Evolutionary conservation across 2,888 invertebrate species (phyloP), one percentile per base, ranked within the genome.

Genomic region (Chironomus tentans): DNA sequence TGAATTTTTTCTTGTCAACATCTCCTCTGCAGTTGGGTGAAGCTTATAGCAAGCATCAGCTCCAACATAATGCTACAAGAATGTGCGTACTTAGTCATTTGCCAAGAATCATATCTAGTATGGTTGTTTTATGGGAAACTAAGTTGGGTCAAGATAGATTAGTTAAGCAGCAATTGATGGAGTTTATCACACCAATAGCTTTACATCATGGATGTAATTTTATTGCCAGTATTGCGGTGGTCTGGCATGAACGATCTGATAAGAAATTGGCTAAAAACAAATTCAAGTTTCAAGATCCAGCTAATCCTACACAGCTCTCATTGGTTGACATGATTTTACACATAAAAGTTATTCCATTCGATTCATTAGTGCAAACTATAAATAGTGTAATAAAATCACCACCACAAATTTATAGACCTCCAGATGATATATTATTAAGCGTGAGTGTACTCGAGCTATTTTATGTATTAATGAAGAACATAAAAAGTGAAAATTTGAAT

Each of bases 401-500:
- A 15, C 90, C 90, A 1, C 85, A 86, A 3, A 87, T 86, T 71
- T 85, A 86, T 38, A 80, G 83, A 4, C 86, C 86, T 2, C 87
- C 85, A 22, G 85, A 86, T 78, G 89, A 89, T 61, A 85, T 89
- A 5, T 88, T 87, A 79, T 86, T 94, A 77, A 94, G 94, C 82
- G 93, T 94, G 21, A 91, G 92, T 72, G 88, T 93, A 77, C 83
- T 95, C 77, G 94, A 95, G 84, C 86, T 95, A 78, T 91, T 95
- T 82, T 92, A 92, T 81, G 89, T 90, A 83, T 89, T 89, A 78
- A 89, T 89, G 88, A 86, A 87, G 78, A 88, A 89, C 61, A 88
- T 90, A 6, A 87, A 90, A 0, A 87, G 88, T 0, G 87, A 88
- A 4, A 91, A 92, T 79, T 85, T 94, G 22, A 87, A 89, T 1